phyloP scores from a whole-genome alignment of 2,797 vertebrate genomes.

The Brachyrhaphis roseni region DNA sequence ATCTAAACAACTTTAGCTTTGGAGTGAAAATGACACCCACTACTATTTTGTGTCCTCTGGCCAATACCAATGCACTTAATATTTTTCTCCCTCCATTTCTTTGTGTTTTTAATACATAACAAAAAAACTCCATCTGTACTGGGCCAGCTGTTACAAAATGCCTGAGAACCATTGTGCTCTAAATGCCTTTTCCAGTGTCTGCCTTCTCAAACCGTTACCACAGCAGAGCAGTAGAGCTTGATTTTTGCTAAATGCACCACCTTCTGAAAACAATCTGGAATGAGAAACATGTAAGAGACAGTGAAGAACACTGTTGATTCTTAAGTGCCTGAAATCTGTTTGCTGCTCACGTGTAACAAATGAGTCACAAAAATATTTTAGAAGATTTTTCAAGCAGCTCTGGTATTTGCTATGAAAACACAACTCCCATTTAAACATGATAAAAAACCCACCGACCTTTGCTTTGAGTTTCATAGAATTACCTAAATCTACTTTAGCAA shows the following conservation, averaged over 20 bases:
- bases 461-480: conserved; percentile 1
- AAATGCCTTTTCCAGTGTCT: neutral
- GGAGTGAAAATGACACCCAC: neutral
- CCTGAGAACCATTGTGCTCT: neutral
- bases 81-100: neutral
- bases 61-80: neutral
- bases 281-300: conserved; percentile 7
- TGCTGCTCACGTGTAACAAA: neutral
- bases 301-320: conserved; percentile 16
- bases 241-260: neutral
- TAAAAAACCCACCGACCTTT: neutral
- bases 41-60: neutral
- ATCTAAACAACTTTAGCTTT: neutral
- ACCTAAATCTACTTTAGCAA: neutral
- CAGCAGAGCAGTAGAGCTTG: neutral
- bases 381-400: neutral
- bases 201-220: neutral
- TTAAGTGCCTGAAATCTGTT: neutral
- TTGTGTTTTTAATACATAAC: neutral
- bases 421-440: conserved; percentile 8
- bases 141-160: neutral
- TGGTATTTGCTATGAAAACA: conserved; percentile 12
- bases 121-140: neutral
- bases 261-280: neutral
- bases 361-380: conserved; percentile 1